phyloP scores from a whole-genome alignment of 35 echinoderm and acorn worm genomes.

The Chiridota heheva region DNA sequence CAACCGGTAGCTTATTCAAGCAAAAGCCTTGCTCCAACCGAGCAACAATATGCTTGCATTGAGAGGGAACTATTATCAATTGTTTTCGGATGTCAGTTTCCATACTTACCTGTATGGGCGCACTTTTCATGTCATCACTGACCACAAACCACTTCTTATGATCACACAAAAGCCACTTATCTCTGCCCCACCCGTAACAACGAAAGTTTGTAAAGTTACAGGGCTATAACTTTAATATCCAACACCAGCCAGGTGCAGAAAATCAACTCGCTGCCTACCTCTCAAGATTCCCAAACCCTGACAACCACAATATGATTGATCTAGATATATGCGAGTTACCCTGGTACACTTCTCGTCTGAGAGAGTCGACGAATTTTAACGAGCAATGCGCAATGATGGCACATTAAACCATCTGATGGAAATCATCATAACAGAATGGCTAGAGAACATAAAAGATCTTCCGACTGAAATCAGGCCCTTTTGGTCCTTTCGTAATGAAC shows the following conservation, averaged over 20 bases:
- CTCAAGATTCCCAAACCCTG: slow-evolving; percentile 37
- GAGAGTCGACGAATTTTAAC: neutral
- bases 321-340: slow-evolving; percentile 26
- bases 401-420: slow-evolving; percentile 19
- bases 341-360: slow-evolving; percentile 31
- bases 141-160: slow-evolving; percentile 47
- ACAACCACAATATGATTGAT: slow-evolving; percentile 16
- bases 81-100: slow-evolving; percentile 44
- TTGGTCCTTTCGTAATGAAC: slow-evolving; percentile 26
- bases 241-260: slow-evolving; percentile 12
- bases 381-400: slow-evolving; percentile 10
- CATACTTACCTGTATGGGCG: slow-evolving; percentile 50
- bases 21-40: slow-evolving; percentile 29
- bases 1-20: slow-evolving; percentile 30
- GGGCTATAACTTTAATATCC: slow-evolving; percentile 40
- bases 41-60: slow-evolving; percentile 22
- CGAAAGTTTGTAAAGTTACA: slow-evolving; percentile 53
- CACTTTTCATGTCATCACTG: slow-evolving; percentile 35
- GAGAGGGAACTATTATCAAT: slow-evolving; percentile 34
- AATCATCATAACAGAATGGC: slow-evolving; percentile 57
- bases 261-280: slow-evolving; percentile 44
- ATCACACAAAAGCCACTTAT: slow-evolving; percentile 43
- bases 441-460: slow-evolving; percentile 15
- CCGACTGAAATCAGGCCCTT: slow-evolving; percentile 17
- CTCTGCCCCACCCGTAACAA: slow-evolving; percentile 38